Evolutionary conservation across 2,797 vertebrate species (phyloP).

Genomic region (Chelonia mydas): DNA sequence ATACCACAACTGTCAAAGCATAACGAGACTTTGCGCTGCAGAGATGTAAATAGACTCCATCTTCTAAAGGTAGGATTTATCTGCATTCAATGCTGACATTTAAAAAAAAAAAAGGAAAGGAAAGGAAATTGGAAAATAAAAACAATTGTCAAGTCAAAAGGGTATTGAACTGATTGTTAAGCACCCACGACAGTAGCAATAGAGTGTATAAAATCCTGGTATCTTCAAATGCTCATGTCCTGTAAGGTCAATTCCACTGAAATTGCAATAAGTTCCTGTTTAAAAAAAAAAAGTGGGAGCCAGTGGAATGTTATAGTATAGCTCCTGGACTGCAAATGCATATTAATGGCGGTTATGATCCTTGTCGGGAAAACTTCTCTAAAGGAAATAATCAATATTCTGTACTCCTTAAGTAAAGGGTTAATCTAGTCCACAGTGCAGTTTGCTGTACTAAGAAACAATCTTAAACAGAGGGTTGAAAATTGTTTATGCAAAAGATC

Average conservation of each 20-base stretch:
- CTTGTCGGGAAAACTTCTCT: not conserved
- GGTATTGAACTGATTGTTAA: conserved; percentile 37
- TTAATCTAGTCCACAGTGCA: not conserved
- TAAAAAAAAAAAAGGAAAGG: conserved; percentile 26
- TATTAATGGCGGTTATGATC: conserved; percentile 2
- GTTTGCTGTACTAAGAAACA: not conserved
- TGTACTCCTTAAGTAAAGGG: not conserved
- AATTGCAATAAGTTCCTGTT: conserved; percentile 25
- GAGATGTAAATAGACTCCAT: conserved; percentile 17
- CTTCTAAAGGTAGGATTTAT: not conserved
- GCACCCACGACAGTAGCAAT: conserved; percentile 51
- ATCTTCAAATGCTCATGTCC: conserved; percentile 48
- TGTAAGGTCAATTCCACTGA: not conserved
- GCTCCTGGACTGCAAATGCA: conserved; percentile 39
- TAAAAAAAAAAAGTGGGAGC: not conserved
- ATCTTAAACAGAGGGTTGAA: not conserved
- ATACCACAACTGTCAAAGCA: not conserved
- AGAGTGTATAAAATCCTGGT: not conserved
- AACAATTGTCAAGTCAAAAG: conserved; percentile 12
- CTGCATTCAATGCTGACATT: not conserved
- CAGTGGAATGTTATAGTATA: not conserved
- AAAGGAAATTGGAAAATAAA: conserved; percentile 25
- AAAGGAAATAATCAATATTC: conserved; percentile 4
- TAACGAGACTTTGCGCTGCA: not conserved
- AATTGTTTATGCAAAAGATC: not conserved